Evolutionary conservation across 1,140 invertebrate genomes (phyloP), one percentile per base, ranked within the genome.

Genomic region (Carposina sasakii): DNA sequence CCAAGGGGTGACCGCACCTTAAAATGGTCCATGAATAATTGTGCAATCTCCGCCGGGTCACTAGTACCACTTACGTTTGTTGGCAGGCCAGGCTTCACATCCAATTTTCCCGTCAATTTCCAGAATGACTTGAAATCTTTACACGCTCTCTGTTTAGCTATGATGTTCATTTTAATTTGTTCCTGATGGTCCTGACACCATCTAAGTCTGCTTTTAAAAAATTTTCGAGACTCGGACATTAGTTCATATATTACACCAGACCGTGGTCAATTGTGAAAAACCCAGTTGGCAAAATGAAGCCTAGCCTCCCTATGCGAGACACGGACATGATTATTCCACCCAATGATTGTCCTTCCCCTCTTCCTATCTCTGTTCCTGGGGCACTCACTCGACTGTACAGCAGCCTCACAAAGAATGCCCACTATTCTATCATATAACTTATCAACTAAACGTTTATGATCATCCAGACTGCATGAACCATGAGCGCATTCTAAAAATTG

Each of bases 131-230:
- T 28, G 16, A 43, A 43, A 16, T 43, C 16, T 19, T 43, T 43
- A 1, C 13, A 16, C 26, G 28, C 16, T 3, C 28, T 13, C 6
- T 28, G 20, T 16, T 24, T 20, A 15, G 41, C 41, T 28, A 43
- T 43, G 23, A 26, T 13, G 23, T 42, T 15, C 24, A 43, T 24
- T 28, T 43, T 43, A 3, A 43, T 26, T 26, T 43, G 23, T 30
- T 43, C 28, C 20, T 43, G 41, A 28, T 43, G n/a, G 5, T 43
- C 19, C 19, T 43, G 41, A 15, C 41, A 37, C 15, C 15, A 37
- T 37, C 20, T 16, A 10, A 37, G 5, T 20, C 20, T 37, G n/a
- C 3, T 5, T 19, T 37, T 37, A 17, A 28, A 43, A 2, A 28
- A 17, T 17, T 16, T 30, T 5, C 41, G 23, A 2, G 41, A 3